A percentile compares a stretch with the other conserved stretches of the same genome.
These are phyloP conservation scores for Catharus minimus DNA, from an alignment of 2,113 vertebrate species.

Conservation along the genomic window DNA sequence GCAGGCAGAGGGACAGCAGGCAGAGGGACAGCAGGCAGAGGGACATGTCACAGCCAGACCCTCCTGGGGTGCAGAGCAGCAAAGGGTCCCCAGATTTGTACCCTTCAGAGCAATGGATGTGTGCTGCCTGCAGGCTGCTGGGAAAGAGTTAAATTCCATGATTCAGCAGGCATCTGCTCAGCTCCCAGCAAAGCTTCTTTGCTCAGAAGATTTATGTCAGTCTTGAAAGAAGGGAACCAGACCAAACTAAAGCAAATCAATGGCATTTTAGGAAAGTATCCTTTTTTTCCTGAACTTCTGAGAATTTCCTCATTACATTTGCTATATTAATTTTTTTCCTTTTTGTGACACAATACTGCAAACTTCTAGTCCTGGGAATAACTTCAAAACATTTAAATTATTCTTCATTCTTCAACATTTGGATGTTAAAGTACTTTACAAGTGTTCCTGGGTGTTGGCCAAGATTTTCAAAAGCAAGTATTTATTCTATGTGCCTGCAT, in stretches of 20 bases:
- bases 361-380: slow-evolving; percentile 10
- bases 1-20: neutral
- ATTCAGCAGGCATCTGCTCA: slow-evolving; percentile 9
- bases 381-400: slow-evolving; percentile 27
- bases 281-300: neutral
- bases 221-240: slow-evolving; percentile 6
- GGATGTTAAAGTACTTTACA: slow-evolving; percentile 14
- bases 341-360: neutral
- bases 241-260: slow-evolving; percentile 10
- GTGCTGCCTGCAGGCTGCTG: neutral
- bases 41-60: neutral
- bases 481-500: neutral
- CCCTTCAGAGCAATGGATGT: neutral
- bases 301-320: slow-evolving; percentile 19
- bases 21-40: neutral
- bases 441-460: neutral
- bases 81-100: fast-evolving
- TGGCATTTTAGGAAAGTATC: neutral
- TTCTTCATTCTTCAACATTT: slow-evolving; percentile 3
- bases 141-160: slow-evolving; percentile 34
- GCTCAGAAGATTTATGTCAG: slow-evolving; percentile 33
- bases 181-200: slow-evolving; percentile 19
- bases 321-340: neutral
- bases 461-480: slow-evolving; percentile 1
- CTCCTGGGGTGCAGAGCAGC: fast-evolving